Percentiles rank a stretch among this genome's conserved stretches.
phyloP scores from a whole-genome alignment of 2,888 invertebrate genomes.

The Calliphora vomitoria region DNA sequence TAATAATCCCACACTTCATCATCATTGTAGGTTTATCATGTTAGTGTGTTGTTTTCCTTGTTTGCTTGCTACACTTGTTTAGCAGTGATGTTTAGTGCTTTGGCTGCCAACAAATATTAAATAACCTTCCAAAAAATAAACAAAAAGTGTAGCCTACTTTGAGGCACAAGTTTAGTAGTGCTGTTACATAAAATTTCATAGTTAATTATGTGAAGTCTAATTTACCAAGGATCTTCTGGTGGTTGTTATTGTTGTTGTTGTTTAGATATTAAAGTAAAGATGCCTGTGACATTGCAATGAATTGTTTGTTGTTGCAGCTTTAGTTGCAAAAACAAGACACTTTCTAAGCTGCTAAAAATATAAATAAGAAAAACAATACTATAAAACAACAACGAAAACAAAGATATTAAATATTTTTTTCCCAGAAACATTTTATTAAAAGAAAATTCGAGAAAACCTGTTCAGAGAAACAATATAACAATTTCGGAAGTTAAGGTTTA shows the following conservation, averaged over 20 bases:
- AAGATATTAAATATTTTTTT: constrained; percentile 42
- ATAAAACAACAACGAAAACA: constrained; percentile 33
- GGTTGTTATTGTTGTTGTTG: neutral
- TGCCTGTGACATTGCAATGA: constrained; percentile 60
- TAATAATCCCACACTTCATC: constrained; percentile 54
- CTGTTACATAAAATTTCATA: constrained; percentile 56
- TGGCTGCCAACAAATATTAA: constrained; percentile 37
- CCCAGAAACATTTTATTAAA: neutral
- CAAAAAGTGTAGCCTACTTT: constrained; percentile 59
- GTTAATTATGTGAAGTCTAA: constrained; percentile 62
- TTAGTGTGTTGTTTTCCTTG: neutral
- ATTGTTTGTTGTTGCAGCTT: constrained; percentile 36
- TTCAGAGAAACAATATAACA: neutral
- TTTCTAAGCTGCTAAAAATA: constrained; percentile 49
- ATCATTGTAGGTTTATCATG: constrained; percentile 28
- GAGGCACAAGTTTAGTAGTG: constrained; percentile 25
- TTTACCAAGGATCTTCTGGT: constrained; percentile 46
- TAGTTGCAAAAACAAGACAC: constrained; percentile 24
- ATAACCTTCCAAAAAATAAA: constrained; percentile 40
- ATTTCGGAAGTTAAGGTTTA: constrained; percentile 12
- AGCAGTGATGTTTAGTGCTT: constrained; percentile 2
- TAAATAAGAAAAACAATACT: constrained; percentile 53
- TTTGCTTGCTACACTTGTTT: neutral
- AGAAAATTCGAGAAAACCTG: constrained; percentile 2
- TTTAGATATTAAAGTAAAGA: neutral